Base-by-base conservation (phyloP, 2,113 vertebrate genomes). In the Erinaceus europaeus region DNA sequence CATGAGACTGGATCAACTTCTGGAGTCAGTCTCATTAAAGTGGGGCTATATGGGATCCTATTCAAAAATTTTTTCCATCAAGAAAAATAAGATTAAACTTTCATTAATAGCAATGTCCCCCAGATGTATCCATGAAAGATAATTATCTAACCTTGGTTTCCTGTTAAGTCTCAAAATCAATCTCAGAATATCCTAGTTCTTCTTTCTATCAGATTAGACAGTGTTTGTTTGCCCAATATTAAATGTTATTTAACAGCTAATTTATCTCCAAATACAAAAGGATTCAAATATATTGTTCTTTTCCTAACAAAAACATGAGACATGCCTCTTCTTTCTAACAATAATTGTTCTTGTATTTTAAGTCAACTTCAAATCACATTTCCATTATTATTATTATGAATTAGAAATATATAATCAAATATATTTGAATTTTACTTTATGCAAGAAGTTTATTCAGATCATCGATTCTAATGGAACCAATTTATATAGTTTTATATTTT, bases 11-110 rank as follows among this genome's bases (percentile, higher is more conserved):
- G 46, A 91, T 86, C 36, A 53, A 50, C 50, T 89, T 52, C 85
- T 61, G 84, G 82, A 86, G 65, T 87, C 76, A 42, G 64, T 32
- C 11, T 72, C 67, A 64, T 84, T 90, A 91, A 93, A 93, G 88
- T 25, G 5, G 65, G 92, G 91, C 92, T 85, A 83, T 10, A 64
- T 64, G 53, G 86, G 67, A 90, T 93, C 84, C 59, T 38, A 65
- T 21, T 62, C 64, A 92, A 75, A 86, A 93, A 75, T 34, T 84
- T 90, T 67, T 36, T 93, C 83, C 74, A 90, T 62, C 93, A 93
- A 72, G 55, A 93, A 79, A 92, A 75, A 23, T 50, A 93, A 67
- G 75, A 95, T 67, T 82, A 88, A 94, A 91, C 38, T 68, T 76
- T 79, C 62, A 84, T 46, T 81, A 83, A 42, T 40, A 93, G 75